A percentile compares a stretch with the other conserved stretches of the same genome.
Conservation (phyloP, 1,140 invertebrate species). For the Thaumatotibia leucotreta region DNA sequence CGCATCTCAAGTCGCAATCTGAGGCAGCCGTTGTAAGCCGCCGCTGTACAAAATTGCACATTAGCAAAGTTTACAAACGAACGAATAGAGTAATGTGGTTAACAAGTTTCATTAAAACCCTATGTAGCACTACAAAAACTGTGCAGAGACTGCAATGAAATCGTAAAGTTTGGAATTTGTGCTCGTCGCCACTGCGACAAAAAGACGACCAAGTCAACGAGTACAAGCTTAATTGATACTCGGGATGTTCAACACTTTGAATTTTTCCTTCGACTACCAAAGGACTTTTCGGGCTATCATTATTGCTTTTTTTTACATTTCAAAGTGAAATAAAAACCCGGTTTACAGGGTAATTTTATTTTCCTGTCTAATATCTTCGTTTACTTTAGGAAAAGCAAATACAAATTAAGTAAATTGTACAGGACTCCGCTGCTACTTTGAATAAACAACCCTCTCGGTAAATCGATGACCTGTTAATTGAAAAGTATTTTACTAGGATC, state of each 20-base stretch:
- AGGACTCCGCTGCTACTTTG: background rate
- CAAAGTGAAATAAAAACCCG: background rate
- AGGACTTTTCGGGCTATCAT: background rate
- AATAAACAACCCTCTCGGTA: background rate
- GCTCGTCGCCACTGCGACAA: background rate
- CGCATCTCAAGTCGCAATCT: background rate
- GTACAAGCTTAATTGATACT: conserved; percentile 6
- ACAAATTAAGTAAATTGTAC: conserved; percentile 11
- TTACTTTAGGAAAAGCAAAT: conserved; percentile 2
- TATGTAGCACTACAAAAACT: background rate
- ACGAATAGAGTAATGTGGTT: conserved; percentile 5
- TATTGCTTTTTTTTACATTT: conserved; percentile 8
- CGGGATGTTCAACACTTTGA: background rate
- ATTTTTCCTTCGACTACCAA: background rate
- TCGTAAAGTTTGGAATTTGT: background rate
- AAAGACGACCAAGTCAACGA: background rate
- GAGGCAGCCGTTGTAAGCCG: background rate
- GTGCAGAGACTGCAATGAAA: background rate
- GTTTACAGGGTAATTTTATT: conserved; percentile 12
- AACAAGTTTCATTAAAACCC: background rate
- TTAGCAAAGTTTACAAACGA: background rate
- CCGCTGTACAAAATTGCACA: conserved; percentile 1
- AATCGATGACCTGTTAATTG: conserved; percentile 3
- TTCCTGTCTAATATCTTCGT: conserved; percentile 2
- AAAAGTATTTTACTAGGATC: background rate